Percentiles rank a stretch among this genome's conserved stretches.
Evolutionary conservation across 2,797 vertebrate genomes (phyloP).

Genomic region (Octomys mimax): DNA sequence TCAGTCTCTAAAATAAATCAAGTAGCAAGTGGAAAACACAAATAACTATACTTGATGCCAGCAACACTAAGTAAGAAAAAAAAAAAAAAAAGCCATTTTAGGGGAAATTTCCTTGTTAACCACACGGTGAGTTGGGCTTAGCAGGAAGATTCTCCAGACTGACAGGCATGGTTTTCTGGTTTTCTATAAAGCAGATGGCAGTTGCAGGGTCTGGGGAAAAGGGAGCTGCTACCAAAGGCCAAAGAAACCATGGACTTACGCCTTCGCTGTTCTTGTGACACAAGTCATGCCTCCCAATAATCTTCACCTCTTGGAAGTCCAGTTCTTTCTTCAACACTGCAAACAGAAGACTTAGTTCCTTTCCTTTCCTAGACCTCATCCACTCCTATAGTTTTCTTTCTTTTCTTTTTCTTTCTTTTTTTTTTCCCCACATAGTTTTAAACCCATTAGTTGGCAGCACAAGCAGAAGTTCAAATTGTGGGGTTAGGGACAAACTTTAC

Average conservation of each 20-base stretch:
- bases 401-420: too few relatives aligned
- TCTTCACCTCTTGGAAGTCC: background rate
- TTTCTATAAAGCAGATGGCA: background rate
- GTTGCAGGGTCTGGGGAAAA: background rate
- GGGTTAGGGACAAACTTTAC: background rate
- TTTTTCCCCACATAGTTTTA: background rate
- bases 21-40: slow-evolving; percentile 80
- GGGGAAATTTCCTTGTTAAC: slow-evolving; percentile 79
- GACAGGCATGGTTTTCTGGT: background rate
- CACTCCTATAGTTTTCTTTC: background rate
- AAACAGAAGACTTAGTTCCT: background rate
- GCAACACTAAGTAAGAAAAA: slow-evolving; percentile 58
- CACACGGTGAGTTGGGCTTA: slow-evolving; percentile 56
- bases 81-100: slow-evolving; percentile 55
- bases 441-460: background rate
- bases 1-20: slow-evolving; percentile 84
- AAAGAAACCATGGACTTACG: background rate
- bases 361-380: background rate
- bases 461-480: background rate
- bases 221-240: background rate
- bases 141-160: slow-evolving; percentile 41
- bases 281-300: background rate
- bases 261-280: background rate
- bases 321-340: slow-evolving; percentile 24
- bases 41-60: slow-evolving; percentile 79